Evolutionary conservation across 1,140 invertebrate genomes (phyloP).

Genomic region (Drosophila orena): DNA sequence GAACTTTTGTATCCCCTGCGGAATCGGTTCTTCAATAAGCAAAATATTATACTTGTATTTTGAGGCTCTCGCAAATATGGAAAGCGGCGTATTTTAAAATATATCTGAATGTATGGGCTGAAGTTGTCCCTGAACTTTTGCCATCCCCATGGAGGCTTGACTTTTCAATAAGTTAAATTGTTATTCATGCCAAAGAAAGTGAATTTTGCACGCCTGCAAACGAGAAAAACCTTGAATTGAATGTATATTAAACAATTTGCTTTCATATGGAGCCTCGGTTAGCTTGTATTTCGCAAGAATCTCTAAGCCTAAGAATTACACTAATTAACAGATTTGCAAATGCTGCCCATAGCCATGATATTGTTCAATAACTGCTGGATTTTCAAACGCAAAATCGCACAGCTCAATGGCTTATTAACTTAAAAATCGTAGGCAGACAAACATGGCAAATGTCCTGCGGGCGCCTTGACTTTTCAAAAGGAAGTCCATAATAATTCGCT

Average conservation of each 20-base stretch:
- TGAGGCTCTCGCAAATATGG: slow-evolving; percentile 1
- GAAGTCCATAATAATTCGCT: not conserved
- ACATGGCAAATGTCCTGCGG: no score
- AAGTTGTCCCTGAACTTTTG: slow-evolving; percentile 15
- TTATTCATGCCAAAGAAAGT: not conserved
- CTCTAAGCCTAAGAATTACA: no score
- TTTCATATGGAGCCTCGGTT: no score
- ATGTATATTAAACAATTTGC: no score
- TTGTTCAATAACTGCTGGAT: no score
- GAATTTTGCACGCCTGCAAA: not conserved
- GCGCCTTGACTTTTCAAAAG: not conserved
- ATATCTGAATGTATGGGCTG: not conserved
- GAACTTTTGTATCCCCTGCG: slow-evolving; percentile 9
- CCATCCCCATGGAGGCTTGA: not conserved
- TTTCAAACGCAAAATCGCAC: no score
- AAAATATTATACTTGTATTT: slow-evolving; percentile 4
- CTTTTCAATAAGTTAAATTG: not conserved
- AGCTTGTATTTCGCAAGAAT: no score
- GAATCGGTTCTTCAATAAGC: slow-evolving; percentile 5
- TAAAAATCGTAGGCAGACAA: no score
- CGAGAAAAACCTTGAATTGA: no score
- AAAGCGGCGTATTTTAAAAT: slow-evolving; percentile 1
- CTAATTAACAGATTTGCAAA: no score
- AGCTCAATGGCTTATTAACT: no score
- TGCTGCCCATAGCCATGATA: no score